Conservation (phyloP, 2,888 invertebrate species). For the Celastrina argiolus region DNA sequence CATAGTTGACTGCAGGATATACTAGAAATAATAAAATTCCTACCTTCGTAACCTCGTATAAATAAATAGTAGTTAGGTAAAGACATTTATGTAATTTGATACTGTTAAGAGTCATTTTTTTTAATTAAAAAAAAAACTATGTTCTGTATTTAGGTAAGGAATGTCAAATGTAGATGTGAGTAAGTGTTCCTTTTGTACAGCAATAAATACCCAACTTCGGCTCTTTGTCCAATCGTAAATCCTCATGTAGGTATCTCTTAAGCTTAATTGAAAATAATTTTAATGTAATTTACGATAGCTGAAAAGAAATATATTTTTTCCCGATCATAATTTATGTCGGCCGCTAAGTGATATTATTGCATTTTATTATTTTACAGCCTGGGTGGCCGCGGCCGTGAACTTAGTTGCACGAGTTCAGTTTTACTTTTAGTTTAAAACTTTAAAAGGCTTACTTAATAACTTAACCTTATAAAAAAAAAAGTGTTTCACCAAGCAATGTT, state of each 20-base stretch:
- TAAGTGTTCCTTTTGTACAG: background rate
- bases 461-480: too few relatives aligned
- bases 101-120: too few relatives aligned
- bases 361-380: conserved; percentile 55
- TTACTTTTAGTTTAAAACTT: background rate
- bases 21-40: too few relatives aligned
- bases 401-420: conserved; percentile 19
- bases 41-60: too few relatives aligned
- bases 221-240: background rate
- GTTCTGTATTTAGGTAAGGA: too few relatives aligned
- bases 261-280: conserved; percentile 59
- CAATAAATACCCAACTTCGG: background rate
- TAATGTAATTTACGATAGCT: conserved; percentile 54
- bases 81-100: too few relatives aligned
- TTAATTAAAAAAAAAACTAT: too few relatives aligned
- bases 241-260: conserved; percentile 57
- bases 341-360: conserved; percentile 44
- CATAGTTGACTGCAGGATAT: too few relatives aligned
- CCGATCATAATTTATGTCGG: conserved; percentile 60
- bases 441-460: background rate
- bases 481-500: too few relatives aligned
- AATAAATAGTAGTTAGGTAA: too few relatives aligned
- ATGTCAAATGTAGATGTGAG: too few relatives aligned
- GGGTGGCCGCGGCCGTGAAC: conserved; percentile 50
- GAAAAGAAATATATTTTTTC: conserved; percentile 55